Evolutionary conservation across 53 echinoderm and acorn worm species (phyloP).

Genomic region (Arbacia lixula): DNA sequence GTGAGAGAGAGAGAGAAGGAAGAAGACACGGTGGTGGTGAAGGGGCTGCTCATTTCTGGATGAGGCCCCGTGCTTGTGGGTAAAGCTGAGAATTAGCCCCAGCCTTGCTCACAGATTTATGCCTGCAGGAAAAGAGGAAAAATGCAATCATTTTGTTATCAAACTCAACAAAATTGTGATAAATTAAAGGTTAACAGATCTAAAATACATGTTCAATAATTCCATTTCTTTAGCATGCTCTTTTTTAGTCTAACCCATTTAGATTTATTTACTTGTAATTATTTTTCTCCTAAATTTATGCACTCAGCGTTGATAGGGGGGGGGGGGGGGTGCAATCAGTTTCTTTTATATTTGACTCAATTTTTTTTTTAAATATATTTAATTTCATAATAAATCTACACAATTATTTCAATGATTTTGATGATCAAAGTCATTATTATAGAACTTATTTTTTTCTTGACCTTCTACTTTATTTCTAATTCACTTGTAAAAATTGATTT

Average conservation of each 20-base stretch:
- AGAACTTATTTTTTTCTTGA: too few species aligned
- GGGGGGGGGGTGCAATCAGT: too few species aligned
- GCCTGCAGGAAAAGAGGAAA: not conserved
- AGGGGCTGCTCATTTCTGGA: conserved; percentile 62
- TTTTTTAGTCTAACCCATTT: not conserved
- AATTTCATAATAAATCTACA: too few species aligned
- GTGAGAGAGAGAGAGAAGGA: not conserved
- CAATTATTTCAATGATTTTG: too few species aligned
- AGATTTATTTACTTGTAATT: too few species aligned
- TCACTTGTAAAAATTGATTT: too few species aligned
- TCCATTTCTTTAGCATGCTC: not conserved
- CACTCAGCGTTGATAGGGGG: too few species aligned
- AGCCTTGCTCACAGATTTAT: conserved; percentile 46
- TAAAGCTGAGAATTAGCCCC: conserved; percentile 86
- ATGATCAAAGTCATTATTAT: too few species aligned
- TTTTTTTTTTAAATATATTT: too few species aligned
- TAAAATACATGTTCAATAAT: not conserved
- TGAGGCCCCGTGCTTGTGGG: conserved; percentile 85
- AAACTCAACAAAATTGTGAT: conserved; percentile 4
- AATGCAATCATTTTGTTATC: not conserved
- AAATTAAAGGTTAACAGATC: not conserved
- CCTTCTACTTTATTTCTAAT: too few species aligned
- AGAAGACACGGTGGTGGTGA: conserved; percentile 15
- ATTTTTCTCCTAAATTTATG: too few species aligned
- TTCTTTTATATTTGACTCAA: too few species aligned